Conservation (phyloP, 2,113 vertebrate species). For the Hipposideros armiger region DNA sequence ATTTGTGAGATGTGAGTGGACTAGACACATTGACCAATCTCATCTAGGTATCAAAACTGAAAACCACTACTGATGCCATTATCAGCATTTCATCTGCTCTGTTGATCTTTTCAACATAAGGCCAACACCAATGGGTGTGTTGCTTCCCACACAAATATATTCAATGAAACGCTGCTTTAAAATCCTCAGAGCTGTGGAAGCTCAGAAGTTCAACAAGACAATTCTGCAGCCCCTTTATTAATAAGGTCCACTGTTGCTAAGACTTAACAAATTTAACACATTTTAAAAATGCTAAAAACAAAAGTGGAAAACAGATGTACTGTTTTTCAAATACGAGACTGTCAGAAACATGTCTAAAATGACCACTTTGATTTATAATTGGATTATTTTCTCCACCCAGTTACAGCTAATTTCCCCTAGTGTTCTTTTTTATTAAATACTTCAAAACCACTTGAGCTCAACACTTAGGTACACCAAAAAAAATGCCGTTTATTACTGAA, state of each 20-base stretch:
- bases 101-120: background rate
- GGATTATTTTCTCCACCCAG: background rate
- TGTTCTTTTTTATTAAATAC: constrained; percentile 23
- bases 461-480: background rate
- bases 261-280: background rate
- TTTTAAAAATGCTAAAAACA: background rate
- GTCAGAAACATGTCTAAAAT: background rate
- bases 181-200: background rate
- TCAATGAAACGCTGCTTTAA: background rate
- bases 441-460: background rate
- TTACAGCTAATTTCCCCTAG: background rate
- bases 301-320: background rate
- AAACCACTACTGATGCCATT: background rate
- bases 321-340: constrained; percentile 11
- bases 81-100: background rate
- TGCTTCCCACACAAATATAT: background rate
- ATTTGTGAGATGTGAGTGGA: background rate
- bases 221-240: background rate
- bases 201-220: background rate
- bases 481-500: background rate
- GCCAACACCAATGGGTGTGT: background rate
- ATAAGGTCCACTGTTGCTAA: constrained; percentile 50
- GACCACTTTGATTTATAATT: constrained; percentile 4
- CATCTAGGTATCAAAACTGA: background rate
- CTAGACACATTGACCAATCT: background rate